Conservation (phyloP, 2,113 vertebrate genomes). For the Pithys albifrons region DNA sequence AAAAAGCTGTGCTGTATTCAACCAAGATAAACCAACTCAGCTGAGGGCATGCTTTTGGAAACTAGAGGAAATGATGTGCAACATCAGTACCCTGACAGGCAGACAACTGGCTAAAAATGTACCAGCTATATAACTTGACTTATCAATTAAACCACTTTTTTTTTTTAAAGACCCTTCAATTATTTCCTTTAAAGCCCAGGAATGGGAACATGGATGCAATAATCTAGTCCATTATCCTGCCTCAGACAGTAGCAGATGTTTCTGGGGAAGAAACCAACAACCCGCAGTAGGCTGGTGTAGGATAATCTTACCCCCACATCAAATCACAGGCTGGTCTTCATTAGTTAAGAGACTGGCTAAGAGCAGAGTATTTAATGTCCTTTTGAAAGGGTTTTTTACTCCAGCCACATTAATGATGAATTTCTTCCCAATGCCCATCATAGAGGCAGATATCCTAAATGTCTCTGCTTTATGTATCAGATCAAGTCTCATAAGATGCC, state of each 20-base stretch:
- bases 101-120: background rate
- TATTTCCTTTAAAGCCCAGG: background rate
- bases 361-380: background rate
- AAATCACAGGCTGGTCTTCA: background rate
- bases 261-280: background rate
- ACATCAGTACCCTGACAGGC: background rate
- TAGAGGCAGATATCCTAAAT: background rate
- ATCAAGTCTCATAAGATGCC: background rate
- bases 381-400: background rate
- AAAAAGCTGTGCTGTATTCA: background rate
- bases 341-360: background rate
- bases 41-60: background rate
- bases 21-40: background rate
- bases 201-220: background rate
- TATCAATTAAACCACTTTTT: background rate
- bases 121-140: background rate
- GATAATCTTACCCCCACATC: background rate
- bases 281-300: background rate
- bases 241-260: constrained; percentile 40
- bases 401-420: background rate
- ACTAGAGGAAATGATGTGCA: background rate
- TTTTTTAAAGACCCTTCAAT: background rate
- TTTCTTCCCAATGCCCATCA: background rate
- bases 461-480: background rate
- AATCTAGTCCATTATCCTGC: background rate